Conservation (phyloP, 2,888 invertebrate species). For the Callosobruchus maculatus region DNA sequence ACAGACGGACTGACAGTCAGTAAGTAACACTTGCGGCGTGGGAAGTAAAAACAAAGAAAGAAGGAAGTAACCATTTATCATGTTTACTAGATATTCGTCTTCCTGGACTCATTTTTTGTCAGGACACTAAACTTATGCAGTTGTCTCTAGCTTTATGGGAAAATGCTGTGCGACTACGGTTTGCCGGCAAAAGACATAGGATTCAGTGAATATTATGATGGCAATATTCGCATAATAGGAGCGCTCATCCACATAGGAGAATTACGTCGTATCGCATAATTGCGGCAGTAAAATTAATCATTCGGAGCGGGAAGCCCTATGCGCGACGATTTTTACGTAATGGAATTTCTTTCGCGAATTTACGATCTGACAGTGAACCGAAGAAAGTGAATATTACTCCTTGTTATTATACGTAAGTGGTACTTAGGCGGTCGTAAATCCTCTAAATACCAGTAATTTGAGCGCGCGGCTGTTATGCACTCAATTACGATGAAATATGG, state of each 20-base stretch:
- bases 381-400: slow-evolving; percentile 2
- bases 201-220: neutral
- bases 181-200: neutral
- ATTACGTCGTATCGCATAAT: neutral
- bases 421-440: slow-evolving; percentile 1
- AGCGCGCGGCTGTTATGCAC: neutral
- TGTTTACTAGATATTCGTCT: no score
- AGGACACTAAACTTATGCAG: no score
- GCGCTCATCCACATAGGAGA: neutral
- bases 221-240: neutral
- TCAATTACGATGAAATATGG: neutral
- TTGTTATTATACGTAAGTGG: neutral
- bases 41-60: no score
- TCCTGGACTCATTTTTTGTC: no score
- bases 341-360: neutral
- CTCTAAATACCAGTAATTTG: neutral
- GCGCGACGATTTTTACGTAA: neutral
- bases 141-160: no score
- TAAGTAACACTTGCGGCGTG: no score
- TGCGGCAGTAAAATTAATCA: neutral
- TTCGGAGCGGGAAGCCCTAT: neutral
- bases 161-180: neutral
- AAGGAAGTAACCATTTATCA: no score
- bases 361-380: neutral
- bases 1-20: no score